These are phyloP conservation scores for Tanypteryx hageni DNA, from an alignment of 2,888 invertebrate species.

Conservation along the genomic window DNA sequence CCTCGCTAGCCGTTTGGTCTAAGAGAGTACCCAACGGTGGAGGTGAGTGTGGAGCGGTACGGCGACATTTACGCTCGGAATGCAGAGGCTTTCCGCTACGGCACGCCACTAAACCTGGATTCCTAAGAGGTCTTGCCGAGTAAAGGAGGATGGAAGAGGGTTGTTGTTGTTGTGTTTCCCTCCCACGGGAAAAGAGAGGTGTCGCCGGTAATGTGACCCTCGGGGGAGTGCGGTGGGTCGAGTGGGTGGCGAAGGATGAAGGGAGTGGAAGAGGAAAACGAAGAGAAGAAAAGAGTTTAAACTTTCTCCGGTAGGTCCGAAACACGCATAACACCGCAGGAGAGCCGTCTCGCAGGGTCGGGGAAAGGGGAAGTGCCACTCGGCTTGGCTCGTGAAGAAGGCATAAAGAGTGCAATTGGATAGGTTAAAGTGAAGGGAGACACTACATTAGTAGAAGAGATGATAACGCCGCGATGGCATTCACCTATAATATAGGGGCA, in stretches of 20 bases:
- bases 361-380: too few species aligned
- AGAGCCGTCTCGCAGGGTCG: neutral
- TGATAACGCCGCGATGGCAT: too few species aligned
- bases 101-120: slow-evolving; percentile 56
- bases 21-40: neutral
- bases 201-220: neutral
- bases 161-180: slow-evolving; percentile 5
- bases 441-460: too few species aligned
- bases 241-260: neutral
- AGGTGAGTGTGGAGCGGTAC: neutral
- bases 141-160: neutral
- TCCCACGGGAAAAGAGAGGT: neutral
- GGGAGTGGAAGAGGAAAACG: neutral
- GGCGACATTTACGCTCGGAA: neutral
- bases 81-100: slow-evolving; percentile 6
- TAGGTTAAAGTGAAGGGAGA: too few species aligned
- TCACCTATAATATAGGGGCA: too few species aligned
- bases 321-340: neutral
- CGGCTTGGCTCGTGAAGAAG: too few species aligned
- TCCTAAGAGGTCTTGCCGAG: slow-evolving; percentile 13
- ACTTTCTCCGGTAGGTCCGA: neutral
- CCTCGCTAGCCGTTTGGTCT: neutral
- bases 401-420: too few species aligned
- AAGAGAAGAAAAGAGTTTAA: neutral
- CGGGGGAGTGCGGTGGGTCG: neutral